Percentiles rank a stretch among this genome's conserved stretches.
These are phyloP conservation scores for Liasis olivaceus DNA, from an alignment of 2,797 vertebrate species.

Conservation along the genomic window DNA sequence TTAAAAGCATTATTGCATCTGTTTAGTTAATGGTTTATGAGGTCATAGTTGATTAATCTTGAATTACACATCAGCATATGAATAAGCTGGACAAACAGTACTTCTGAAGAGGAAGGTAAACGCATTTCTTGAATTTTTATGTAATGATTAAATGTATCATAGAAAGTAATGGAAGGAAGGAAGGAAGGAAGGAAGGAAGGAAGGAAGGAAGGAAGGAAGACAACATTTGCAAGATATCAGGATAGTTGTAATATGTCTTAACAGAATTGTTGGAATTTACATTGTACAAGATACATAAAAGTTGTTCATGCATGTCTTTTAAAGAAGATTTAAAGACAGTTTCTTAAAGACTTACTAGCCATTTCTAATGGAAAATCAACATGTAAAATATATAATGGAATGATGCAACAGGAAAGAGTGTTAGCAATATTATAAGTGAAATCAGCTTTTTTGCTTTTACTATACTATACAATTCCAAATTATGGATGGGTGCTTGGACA, in stretches of 20 bases:
- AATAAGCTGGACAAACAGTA: neutral
- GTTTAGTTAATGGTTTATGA: neutral
- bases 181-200: neutral
- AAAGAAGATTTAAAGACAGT: neutral
- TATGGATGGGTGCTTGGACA: too few species aligned
- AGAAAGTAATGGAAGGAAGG: neutral
- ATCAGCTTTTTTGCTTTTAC: neutral
- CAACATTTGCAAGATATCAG: neutral
- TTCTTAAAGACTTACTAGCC: neutral
- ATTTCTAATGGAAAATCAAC: neutral
- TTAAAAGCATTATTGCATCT: neutral
- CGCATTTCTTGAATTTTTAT: neutral
- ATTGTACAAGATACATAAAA: neutral
- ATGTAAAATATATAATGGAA: neutral
- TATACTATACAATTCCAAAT: neutral
- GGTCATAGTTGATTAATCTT: neutral
- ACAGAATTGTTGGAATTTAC: neutral
- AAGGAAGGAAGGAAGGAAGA: neutral
- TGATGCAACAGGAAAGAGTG: neutral
- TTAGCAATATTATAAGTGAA: neutral
- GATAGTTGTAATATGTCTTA: neutral
- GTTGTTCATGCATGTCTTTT: neutral
- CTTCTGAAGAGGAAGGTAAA: neutral
- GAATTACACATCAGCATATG: neutral
- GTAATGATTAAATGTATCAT: neutral